Evolutionary conservation across 2,113 vertebrate species (phyloP).

Genomic region (Lophius piscatorius): DNA sequence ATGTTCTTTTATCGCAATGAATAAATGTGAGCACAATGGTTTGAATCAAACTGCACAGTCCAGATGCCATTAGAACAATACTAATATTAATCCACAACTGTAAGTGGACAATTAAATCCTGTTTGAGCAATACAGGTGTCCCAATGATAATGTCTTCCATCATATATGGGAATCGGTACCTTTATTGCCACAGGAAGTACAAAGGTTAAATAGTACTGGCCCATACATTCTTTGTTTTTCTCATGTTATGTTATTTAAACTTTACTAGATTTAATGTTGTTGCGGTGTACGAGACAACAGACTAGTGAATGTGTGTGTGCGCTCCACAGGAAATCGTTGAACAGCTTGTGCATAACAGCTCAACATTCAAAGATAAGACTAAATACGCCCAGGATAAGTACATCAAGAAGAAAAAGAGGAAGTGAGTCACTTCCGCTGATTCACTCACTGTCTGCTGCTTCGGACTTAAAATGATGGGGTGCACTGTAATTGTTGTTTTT

Average conservation of each 20-base stretch:
- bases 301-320: constrained; percentile 8
- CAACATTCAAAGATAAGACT: constrained; percentile 95
- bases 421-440: constrained; percentile 82
- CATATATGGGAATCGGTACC: too few species aligned
- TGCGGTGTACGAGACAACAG: not conserved
- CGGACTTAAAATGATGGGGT: not conserved
- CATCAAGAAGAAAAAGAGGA: constrained; percentile 99
- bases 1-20: not conserved
- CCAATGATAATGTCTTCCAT: too few species aligned
- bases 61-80: not conserved
- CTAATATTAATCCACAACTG: not conserved
- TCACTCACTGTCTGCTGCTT: not conserved
- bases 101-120: too few species aligned
- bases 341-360: constrained; percentile 95
- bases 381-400: constrained; percentile 98
- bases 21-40: not conserved
- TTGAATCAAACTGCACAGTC: not conserved
- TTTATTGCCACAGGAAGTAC: too few species aligned
- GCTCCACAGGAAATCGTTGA: constrained; percentile 92
- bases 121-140: too few species aligned
- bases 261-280: not conserved
- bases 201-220: too few species aligned
- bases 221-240: constrained; percentile 8
- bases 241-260: not conserved
- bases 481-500: not conserved